Evolutionary conservation across 2,888 invertebrate genomes (phyloP), one percentile per base, ranked within the genome.

Genomic region (Meiosimyza decipiens): DNA sequence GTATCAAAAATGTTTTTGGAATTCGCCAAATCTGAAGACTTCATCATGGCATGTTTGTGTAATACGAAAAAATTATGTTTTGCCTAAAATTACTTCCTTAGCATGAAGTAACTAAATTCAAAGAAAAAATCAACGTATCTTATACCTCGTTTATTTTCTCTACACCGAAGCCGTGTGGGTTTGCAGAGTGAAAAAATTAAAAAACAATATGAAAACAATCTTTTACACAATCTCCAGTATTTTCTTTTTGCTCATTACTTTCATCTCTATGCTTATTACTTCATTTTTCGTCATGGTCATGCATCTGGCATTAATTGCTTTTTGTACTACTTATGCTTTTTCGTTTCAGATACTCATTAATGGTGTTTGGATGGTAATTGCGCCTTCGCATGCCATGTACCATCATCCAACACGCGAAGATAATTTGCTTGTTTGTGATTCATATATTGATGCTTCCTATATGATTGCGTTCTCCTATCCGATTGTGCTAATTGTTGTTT

Each of bases 381-480:
- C 94, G 1, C 97, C 97, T 13, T 95, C 98, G 0, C 91, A 91
- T 77, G 96, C 97, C 7, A 94, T 95, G 86, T 92, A 94, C 88
- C 95, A 96, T 88, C 94, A 97, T 88, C 96, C 97, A 1, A 95
- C 94, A 1, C 89, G 96, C 49, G 96, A 96, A 77, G 96, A 96
- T 88, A 97, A 97, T 88, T 91, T 97, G 82, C 90, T 98, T 55
- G 97, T 97, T 3, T 98, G 97, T 85, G 94, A 94, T 82, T 95
- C 95, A 2, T 95, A 96, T 84, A 94, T 97, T 73, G 95, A 96
- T 86, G 95, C 96, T 7, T 95, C 95, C 54, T 97, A 97, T 83
- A 96, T 97, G 91, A 95, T 97, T 80, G 95, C 95, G 33, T 98
- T 98, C 88, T 93, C 93, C 81, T 97, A 97, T 88, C 97, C 97